Evolutionary conservation across 2,888 invertebrate species (phyloP).

Genomic region (Cistogaster globosa): DNA sequence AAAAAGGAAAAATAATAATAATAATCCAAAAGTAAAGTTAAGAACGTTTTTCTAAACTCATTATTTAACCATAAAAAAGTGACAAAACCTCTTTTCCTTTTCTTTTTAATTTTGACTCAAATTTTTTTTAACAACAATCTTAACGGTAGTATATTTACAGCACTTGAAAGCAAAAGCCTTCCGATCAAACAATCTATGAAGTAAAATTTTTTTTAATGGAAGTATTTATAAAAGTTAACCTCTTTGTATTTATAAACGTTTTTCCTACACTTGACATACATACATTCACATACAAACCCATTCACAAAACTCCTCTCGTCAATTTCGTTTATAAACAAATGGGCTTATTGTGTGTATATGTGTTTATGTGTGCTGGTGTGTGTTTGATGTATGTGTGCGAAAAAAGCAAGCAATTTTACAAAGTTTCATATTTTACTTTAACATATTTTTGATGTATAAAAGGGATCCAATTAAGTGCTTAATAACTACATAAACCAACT

Average conservation of each 20-base stretch:
- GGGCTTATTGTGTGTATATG: neutral
- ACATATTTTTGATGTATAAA: constrained; percentile 45
- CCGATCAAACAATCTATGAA: constrained; percentile 57
- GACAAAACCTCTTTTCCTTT: neutral
- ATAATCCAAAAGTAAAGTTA: constrained; percentile 5
- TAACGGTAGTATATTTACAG: too few relatives aligned
- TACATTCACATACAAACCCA: constrained; percentile 8
- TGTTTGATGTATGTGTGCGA: neutral
- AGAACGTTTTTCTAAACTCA: constrained; percentile 9
- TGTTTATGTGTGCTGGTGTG: neutral
- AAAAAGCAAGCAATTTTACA: neutral
- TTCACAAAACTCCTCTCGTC: constrained; percentile 23
- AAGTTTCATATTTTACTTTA: constrained; percentile 31
- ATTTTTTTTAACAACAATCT: too few relatives aligned
- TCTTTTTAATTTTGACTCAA: too few relatives aligned
- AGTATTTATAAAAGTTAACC: neutral
- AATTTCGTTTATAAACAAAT: constrained; percentile 29
- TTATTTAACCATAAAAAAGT: constrained; percentile 29
- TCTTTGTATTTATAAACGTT: constrained; percentile 28
- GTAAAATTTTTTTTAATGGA: neutral
- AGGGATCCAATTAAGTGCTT: constrained; percentile 80
- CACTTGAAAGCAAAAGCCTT: constrained; percentile 29
- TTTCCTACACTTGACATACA: constrained; percentile 60
- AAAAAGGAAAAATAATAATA: constrained; percentile 22
- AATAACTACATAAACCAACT: constrained; percentile 75